Percentiles rank a stretch among this genome's conserved stretches.
Conservation (phyloP, 2,113 vertebrate genomes). For the Dermatemys mawii region DNA sequence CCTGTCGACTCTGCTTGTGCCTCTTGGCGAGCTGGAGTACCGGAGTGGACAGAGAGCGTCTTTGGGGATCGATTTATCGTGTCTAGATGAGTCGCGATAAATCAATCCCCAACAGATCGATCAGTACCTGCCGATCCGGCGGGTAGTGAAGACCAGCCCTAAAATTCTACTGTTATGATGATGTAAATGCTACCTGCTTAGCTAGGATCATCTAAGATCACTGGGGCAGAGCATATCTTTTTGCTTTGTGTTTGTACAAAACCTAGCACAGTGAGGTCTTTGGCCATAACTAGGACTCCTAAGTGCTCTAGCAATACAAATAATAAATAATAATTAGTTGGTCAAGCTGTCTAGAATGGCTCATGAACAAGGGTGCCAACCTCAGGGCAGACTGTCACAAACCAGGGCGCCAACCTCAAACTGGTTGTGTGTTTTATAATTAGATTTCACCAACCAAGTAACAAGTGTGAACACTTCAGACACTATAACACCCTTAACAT, state of each 20-base stretch:
- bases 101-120: too few species aligned
- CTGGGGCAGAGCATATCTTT: background rate
- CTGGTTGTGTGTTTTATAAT: background rate
- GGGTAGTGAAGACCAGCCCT: too few species aligned
- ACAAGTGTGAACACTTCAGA: background rate
- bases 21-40: too few species aligned
- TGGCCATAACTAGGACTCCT: background rate
- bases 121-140: too few species aligned
- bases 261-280: background rate
- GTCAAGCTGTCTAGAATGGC: background rate
- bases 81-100: too few species aligned
- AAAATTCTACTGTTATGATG: background rate
- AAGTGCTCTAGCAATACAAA: background rate
- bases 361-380: background rate
- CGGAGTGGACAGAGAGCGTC: too few species aligned
- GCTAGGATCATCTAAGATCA: background rate
- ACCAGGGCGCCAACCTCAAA: background rate
- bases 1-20: too few species aligned
- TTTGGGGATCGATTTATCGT: too few species aligned
- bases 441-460: background rate
- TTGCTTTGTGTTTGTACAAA: background rate
- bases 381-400: background rate
- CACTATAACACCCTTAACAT: background rate
- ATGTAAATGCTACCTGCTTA: rapidly evolving
- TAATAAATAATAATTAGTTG: background rate